Conservation (phyloP, 2,888 invertebrate genomes). For the Opisthograptis luteolata region DNA sequence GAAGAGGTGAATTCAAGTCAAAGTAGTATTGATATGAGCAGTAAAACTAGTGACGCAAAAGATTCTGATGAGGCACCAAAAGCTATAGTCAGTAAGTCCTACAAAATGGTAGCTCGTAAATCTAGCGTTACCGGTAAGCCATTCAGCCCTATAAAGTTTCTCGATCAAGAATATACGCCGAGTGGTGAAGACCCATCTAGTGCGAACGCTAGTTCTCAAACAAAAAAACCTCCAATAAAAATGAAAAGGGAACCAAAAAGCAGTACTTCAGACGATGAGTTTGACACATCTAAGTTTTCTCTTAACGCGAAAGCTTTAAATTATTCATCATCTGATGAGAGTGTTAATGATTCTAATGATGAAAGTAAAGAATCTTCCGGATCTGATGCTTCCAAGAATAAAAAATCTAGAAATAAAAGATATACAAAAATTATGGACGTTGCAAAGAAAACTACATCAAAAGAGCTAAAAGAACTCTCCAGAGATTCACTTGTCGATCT, state of each 20-base stretch:
- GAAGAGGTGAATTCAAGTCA: conserved; percentile 60
- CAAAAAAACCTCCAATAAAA: conserved; percentile 57
- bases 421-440: conserved; percentile 72
- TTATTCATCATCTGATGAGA: conserved; percentile 76
- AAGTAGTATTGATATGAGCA: conserved; percentile 45
- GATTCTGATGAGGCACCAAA: conserved; percentile 65
- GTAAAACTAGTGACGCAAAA: conserved; percentile 43
- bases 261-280: conserved; percentile 70
- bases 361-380: conserved; percentile 75
- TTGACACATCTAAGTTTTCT: conserved; percentile 73
- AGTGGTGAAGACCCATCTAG: conserved; percentile 51
- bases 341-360: conserved; percentile 75
- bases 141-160: conserved; percentile 74
- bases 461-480: conserved; percentile 76
- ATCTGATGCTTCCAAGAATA: conserved; percentile 65
- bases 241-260: conserved; percentile 64
- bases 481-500: conserved; percentile 75
- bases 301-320: conserved; percentile 64
- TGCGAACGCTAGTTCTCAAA: conserved; percentile 38
- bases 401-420: conserved; percentile 71
- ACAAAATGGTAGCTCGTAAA: conserved; percentile 81
- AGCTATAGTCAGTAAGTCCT: conserved; percentile 77
- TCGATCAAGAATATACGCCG: conserved; percentile 59
- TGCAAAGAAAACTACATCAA: conserved; percentile 66
- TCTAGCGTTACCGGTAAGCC: conserved; percentile 81